Evolutionary conservation across 1,140 invertebrate genomes (phyloP), one percentile per base, ranked within the genome.

Genomic region (Zaprionus vittiger): DNA sequence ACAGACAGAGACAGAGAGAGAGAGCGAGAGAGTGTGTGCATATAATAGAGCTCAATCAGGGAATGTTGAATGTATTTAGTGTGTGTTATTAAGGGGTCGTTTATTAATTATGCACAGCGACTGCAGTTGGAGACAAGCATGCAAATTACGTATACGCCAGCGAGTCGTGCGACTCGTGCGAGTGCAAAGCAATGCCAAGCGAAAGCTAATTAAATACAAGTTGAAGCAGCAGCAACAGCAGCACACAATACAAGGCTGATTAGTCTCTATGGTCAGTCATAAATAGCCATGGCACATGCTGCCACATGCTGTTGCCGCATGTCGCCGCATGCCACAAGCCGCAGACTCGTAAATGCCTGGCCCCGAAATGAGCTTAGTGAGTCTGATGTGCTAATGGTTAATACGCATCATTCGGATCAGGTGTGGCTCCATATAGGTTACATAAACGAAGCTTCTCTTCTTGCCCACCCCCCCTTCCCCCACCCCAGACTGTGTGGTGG

Each of bases 61-160:
- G 31, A 38, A 59, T 28, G 24, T 52, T 12, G 62, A 54, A 64
- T 52, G 60, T 34, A 41, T 55, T 55, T 37, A 37, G 31, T 65
- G 9, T 64, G 52, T 52, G 62, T 22, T 28, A 26, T 65, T 65
- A 56, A 49, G 64, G 57, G 66, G 61, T 65, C 68, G 47, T 76
- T 76, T 72, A 76, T 76, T 76, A 72, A 76, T 76, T 75, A 75
- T 71, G 67, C 67, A 28, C 15, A 68, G 59, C 38, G 37, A 37
- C 2, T 67, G 71, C 63, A 60, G 22, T 26, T 41, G 31, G 17
- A 56, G 49, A 55, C 49, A 71, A 71, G 62, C 47, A 72, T 60
- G 68, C 73, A 72, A 76, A 76, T 76, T 72, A 28, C 55, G 73
- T 65, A 72, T 76, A 65, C 68, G 73, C n/a, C 61, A 76, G 26